phyloP scores from a whole-genome alignment of 2,797 vertebrate species.

The Rhodeus uyekii region DNA sequence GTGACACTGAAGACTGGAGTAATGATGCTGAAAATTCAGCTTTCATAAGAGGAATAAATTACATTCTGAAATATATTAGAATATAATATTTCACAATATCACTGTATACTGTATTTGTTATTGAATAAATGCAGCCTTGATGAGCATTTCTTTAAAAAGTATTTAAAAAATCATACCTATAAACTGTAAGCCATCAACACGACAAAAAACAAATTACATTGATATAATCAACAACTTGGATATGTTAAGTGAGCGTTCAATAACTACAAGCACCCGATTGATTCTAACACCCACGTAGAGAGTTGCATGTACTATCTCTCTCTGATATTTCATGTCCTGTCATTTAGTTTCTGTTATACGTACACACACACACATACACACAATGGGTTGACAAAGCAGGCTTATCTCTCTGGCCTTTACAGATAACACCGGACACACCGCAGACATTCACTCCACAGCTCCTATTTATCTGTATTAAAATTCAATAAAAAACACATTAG shows the following conservation, averaged over 20 bases:
- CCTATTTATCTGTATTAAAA: conserved; percentile 37
- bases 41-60: no score
- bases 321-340: not conserved
- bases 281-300: not conserved
- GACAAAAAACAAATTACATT: not conserved
- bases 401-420: not conserved
- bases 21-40: no score
- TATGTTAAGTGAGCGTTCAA: not conserved
- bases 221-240: not conserved
- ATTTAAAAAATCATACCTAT: not conserved
- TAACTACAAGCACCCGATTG: not conserved
- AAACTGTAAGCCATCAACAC: not conserved
- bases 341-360: not conserved
- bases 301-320: not conserved
- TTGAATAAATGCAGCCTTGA: not conserved
- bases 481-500: conserved; percentile 52
- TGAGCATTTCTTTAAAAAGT: not conserved
- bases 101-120: not conserved
- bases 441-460: not conserved
- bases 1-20: no score
- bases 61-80: no score
- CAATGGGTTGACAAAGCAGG: not conserved
- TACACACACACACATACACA: not conserved
- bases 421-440: conserved; percentile 12
- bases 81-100: not conserved